Percentiles rank a stretch among this genome's conserved stretches.
Evolutionary conservation across 2,797 vertebrate genomes (phyloP).

Genomic region (Hypotaenidia philippensis): DNA sequence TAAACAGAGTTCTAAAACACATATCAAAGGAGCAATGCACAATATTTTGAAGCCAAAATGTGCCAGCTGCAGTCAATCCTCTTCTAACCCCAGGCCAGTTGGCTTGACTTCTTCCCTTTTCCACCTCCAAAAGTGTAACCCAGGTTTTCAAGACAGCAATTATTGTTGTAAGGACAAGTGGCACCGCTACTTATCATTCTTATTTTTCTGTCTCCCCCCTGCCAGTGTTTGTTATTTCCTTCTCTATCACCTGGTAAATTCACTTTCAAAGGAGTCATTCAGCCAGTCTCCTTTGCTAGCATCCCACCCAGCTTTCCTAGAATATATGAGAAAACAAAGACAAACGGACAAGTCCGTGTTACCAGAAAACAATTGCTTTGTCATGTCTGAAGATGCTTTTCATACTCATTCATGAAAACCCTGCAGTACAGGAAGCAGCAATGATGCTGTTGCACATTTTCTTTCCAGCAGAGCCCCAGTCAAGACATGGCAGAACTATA

Average conservation of each 20-base stretch:
- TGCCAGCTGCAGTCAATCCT: background rate
- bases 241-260: background rate
- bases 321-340: background rate
- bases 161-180: background rate
- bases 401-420: background rate
- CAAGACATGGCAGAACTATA: background rate
- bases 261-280: background rate
- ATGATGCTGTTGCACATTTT: background rate
- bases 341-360: accelerated
- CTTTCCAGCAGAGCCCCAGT: background rate
- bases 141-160: background rate
- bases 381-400: background rate
- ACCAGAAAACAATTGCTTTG: background rate
- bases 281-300: background rate
- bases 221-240: background rate
- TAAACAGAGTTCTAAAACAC: background rate
- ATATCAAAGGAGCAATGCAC: background rate
- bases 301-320: background rate
- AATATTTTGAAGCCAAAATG: background rate
- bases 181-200: background rate
- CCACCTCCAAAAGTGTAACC: background rate
- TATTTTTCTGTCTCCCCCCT: background rate
- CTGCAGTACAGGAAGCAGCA: background rate
- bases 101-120: background rate
- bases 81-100: background rate